A percentile compares a stretch with the other conserved stretches of the same genome.
These are phyloP conservation scores for Cotesia typhae DNA, from an alignment of 1,140 invertebrate genomes.

Conservation along the genomic window DNA sequence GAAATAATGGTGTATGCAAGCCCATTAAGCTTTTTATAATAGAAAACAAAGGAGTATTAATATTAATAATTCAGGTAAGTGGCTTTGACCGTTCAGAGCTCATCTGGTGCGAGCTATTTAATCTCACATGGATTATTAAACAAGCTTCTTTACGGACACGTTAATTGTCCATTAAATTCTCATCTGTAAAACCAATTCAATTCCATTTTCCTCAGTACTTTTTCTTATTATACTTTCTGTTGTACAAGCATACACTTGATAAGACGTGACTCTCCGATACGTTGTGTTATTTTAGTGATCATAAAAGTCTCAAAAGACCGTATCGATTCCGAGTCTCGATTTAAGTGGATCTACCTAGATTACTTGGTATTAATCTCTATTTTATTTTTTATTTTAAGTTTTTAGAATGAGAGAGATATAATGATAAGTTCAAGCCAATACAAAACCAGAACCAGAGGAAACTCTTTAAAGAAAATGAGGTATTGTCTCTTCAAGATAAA, in stretches of 20 bases:
- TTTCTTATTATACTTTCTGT: background rate
- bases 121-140: slow-evolving; percentile 10
- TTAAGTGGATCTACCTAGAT: too few species aligned
- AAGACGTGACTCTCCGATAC: too few species aligned
- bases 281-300: too few species aligned
- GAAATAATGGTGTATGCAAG: background rate
- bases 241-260: background rate
- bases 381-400: too few species aligned
- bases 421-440: too few species aligned
- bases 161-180: slow-evolving; percentile 1
- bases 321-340: too few species aligned
- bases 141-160: background rate
- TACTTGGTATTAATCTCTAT: too few species aligned
- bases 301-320: too few species aligned
- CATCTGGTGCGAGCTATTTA: slow-evolving; percentile 12
- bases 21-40: slow-evolving; percentile 9
- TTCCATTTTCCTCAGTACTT: background rate
- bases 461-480: too few species aligned
- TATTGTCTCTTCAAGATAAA: too few species aligned
- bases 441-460: too few species aligned
- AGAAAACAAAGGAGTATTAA: background rate
- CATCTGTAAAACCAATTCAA: background rate
- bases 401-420: too few species aligned
- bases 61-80: slow-evolving; percentile 22
- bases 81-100: background rate